Evolutionary conservation across 2,113 vertebrate genomes (phyloP).

Genomic region (Oxygymnocypris stewartii): DNA sequence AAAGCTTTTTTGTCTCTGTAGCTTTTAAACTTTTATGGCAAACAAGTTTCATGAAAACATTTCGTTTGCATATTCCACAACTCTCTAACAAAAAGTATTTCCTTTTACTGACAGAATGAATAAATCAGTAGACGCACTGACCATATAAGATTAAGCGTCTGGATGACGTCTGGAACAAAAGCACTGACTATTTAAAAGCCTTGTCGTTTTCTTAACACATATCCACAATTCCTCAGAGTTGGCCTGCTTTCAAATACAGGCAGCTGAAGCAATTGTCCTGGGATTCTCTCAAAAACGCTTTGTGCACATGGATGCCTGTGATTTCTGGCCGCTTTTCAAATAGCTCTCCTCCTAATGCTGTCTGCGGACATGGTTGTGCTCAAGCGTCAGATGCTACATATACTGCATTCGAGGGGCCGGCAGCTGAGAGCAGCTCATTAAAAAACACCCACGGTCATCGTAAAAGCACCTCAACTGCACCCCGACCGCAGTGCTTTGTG

Average conservation of each 20-base stretch:
- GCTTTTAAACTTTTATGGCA: background rate
- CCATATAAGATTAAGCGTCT: conserved; percentile 2
- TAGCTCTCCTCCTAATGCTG: conserved; percentile 5
- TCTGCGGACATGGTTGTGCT: conserved; percentile 24
- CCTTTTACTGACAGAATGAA: conserved; percentile 8
- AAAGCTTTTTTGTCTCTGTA: background rate
- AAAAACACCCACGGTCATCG: conserved; percentile 13
- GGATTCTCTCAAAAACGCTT: conserved; percentile 26
- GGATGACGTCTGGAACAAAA: background rate
- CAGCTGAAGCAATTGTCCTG: conserved; percentile 34
- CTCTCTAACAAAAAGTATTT: background rate
- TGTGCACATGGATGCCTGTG: conserved; percentile 40
- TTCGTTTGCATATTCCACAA: background rate
- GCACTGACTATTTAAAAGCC: conserved; percentile 24
- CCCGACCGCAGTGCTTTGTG: background rate
- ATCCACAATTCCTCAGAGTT: conserved; percentile 12
- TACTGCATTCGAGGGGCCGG: background rate
- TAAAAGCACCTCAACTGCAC: conserved; percentile 37
- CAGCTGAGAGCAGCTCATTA: conserved; percentile 26
- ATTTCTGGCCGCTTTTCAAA: conserved; percentile 39
- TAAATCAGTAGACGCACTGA: background rate
- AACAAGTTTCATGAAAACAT: background rate
- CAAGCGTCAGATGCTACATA: conserved; percentile 21
- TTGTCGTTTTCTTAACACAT: conserved; percentile 1
- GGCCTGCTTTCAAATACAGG: conserved; percentile 7